Evolutionary conservation across 1,140 invertebrate species (phyloP).

Genomic region (Uloborus diversus): DNA sequence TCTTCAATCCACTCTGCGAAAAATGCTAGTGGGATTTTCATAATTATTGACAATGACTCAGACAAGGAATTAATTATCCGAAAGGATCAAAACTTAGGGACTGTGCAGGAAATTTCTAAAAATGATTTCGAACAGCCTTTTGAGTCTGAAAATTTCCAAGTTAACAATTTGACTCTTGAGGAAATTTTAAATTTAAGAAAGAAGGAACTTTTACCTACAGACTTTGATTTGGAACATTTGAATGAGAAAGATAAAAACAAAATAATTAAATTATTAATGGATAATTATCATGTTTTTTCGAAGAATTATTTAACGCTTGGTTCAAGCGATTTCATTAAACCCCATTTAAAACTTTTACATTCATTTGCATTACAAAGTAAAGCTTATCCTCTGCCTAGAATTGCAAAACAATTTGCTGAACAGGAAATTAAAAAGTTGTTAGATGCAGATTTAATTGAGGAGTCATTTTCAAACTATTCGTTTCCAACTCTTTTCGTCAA

Average conservation of each 20-base stretch:
- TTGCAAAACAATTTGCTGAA: not conserved
- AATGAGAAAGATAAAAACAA: not conserved
- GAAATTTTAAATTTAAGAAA: not conserved
- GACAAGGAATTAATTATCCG: too few species aligned
- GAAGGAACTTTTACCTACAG: not conserved
- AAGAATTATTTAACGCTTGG: not conserved
- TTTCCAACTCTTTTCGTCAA: not conserved
- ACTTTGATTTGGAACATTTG: not conserved
- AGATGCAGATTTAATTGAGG: not conserved
- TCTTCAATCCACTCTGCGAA: too few species aligned
- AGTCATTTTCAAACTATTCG: not conserved
- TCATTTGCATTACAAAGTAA: not conserved
- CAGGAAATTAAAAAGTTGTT: not conserved
- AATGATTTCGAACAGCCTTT: too few species aligned
- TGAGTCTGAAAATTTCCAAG: too few species aligned
- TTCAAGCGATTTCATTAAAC: not conserved
- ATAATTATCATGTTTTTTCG: not conserved
- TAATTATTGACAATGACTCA: too few species aligned
- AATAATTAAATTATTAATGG: not conserved
- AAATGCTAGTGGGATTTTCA: too few species aligned
- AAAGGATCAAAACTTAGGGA: too few species aligned
- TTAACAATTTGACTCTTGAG: not conserved
- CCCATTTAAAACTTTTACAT: not conserved
- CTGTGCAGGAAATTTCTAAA: too few species aligned
- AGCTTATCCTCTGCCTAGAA: not conserved